phyloP scores from a whole-genome alignment of 2,113 vertebrate species.

The Gorsachius goisagi region DNA sequence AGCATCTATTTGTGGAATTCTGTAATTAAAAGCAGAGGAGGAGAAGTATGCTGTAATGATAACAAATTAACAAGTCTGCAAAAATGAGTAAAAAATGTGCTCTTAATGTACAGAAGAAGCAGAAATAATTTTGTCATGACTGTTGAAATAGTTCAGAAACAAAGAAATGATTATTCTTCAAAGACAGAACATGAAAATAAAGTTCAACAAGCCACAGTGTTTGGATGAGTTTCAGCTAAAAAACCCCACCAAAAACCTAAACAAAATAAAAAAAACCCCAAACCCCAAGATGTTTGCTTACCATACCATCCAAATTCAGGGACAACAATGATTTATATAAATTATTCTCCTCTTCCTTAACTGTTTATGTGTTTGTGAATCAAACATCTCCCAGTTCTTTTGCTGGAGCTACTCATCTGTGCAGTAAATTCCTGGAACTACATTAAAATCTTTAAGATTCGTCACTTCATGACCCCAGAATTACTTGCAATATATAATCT shows the following conservation, averaged over 20 bases:
- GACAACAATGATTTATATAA: neutral
- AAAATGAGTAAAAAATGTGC: neutral
- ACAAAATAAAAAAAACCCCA: neutral
- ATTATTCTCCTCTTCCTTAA: neutral
- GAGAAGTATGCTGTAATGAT: neutral
- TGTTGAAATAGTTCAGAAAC: neutral
- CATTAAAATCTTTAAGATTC: neutral
- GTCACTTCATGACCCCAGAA: neutral
- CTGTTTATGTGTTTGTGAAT: neutral
- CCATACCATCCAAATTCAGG: neutral
- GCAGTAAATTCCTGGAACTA: neutral
- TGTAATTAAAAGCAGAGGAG: neutral
- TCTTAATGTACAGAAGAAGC: neutral
- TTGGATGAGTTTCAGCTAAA: neutral
- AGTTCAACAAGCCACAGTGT: neutral
- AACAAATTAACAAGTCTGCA: neutral
- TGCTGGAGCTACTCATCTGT: neutral
- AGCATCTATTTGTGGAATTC: neutral
- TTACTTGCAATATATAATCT: neutral
- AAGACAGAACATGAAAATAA: neutral
- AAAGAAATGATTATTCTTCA: neutral
- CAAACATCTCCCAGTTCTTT: neutral
- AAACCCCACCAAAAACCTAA: fast-evolving
- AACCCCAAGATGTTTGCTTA: neutral
- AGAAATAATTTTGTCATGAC: neutral